These are phyloP conservation scores for Cydia pomonella DNA, from an alignment of 1,140 invertebrate genomes.

Conservation along the genomic window DNA sequence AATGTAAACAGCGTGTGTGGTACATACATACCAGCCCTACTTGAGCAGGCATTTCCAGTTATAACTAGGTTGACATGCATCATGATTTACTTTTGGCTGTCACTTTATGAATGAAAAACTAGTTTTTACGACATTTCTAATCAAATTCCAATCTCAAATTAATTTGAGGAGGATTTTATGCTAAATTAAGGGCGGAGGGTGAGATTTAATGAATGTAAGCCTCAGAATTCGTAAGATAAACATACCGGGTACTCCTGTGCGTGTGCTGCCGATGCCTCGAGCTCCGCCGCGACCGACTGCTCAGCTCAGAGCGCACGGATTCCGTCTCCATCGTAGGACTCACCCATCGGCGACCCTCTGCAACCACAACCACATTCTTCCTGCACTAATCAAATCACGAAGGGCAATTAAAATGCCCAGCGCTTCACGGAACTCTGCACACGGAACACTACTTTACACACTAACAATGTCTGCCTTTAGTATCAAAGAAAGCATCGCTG, in stretches of 20 bases:
- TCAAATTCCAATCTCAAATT: background rate
- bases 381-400: conserved; percentile 58
- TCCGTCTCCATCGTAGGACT: conserved; percentile 82
- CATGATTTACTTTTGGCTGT: conserved; percentile 14
- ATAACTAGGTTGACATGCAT: conserved; percentile 27
- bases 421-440: conserved; percentile 57
- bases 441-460: conserved; percentile 44
- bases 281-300: conserved; percentile 82
- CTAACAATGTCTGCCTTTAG: conserved; percentile 21
- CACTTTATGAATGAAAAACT: conserved; percentile 7
- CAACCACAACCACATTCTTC: conserved; percentile 54
- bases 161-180: background rate
- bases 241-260: conserved; percentile 82
- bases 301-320: conserved; percentile 83
- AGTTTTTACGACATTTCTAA: conserved; percentile 22
- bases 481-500: conserved; percentile 30
- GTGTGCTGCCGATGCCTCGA: conserved; percentile 82
- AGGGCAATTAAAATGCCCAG: conserved; percentile 72
- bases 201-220: background rate
- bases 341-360: conserved; percentile 68
- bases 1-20: conserved; percentile 3
- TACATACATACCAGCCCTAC: background rate
- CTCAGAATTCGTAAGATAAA: conserved; percentile 39
- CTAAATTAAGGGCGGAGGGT: background rate
- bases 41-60: conserved; percentile 23